Conservation (phyloP, 2,888 invertebrate genomes). For the Gnatocerus cornutus region DNA sequence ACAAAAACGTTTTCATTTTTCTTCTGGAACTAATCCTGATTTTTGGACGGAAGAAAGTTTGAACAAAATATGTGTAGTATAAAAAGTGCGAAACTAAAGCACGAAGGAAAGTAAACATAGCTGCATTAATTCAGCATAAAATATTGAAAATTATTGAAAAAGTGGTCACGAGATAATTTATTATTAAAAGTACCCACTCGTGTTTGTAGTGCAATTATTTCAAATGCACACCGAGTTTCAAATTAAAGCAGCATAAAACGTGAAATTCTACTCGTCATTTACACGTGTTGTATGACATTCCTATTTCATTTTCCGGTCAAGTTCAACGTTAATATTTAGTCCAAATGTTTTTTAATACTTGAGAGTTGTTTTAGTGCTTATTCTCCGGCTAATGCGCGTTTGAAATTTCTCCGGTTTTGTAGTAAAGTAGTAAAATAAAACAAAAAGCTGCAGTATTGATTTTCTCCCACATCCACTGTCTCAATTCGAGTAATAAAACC, state of each 20-base stretch:
- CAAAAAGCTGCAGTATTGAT: conserved; percentile 34
- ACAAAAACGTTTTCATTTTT: too few relatives aligned
- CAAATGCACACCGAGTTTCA: background rate
- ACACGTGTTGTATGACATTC: conserved; percentile 1
- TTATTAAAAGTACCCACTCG: too few relatives aligned
- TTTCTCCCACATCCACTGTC: conserved; percentile 7
- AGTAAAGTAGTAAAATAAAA: conserved; percentile 28
- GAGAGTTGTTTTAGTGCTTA: background rate
- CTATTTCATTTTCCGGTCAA: background rate
- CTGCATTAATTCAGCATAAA: too few relatives aligned
- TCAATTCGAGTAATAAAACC: conserved; percentile 5
- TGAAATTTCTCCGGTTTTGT: conserved; percentile 11
- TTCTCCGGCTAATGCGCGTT: conserved; percentile 11
- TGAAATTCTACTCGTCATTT: conserved; percentile 1
- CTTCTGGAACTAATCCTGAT: too few relatives aligned
- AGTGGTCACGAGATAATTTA: too few relatives aligned
- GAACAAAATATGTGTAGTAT: too few relatives aligned
- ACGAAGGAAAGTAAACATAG: too few relatives aligned
- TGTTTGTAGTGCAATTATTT: background rate
- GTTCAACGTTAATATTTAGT: background rate
- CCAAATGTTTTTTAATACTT: conserved; percentile 4
- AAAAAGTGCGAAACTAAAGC: too few relatives aligned
- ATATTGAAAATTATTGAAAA: too few relatives aligned
- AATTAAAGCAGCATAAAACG: background rate
- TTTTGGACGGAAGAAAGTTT: too few relatives aligned